These are phyloP conservation scores for Siphlonurus alternatus DNA, from an alignment of 2,888 invertebrate genomes.

Conservation along the genomic window DNA sequence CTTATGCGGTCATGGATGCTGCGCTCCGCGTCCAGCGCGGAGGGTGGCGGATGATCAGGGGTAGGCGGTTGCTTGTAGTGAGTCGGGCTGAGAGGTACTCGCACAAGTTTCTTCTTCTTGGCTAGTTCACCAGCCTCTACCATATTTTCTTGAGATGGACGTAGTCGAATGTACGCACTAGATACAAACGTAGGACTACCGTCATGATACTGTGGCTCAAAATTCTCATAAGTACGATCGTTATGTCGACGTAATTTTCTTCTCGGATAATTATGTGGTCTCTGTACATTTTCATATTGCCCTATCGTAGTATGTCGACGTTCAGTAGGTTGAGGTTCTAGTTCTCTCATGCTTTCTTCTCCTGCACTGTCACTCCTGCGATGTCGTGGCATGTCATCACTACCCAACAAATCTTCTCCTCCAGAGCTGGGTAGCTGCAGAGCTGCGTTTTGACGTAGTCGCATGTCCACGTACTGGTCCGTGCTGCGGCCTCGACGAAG, in stretches of 20 bases:
- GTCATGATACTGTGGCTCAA: constrained; percentile 28
- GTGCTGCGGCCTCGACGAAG: constrained; percentile 55
- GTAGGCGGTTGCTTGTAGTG: constrained; percentile 85
- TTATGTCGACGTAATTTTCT: constrained; percentile 43
- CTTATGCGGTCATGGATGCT: constrained; percentile 80
- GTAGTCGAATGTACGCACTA: constrained; percentile 35
- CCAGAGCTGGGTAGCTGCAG: not conserved
- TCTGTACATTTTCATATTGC: constrained; percentile 37
- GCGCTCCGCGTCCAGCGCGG: constrained; percentile 73
- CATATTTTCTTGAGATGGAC: constrained; percentile 35
- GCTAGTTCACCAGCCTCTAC: constrained; percentile 10
- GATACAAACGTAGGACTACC: constrained; percentile 31
- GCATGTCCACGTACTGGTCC: constrained; percentile 64
- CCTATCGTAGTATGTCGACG: not conserved
- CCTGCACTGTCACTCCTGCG: not conserved
- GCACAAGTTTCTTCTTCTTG: constrained; percentile 11
- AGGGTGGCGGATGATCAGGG: constrained; percentile 86
- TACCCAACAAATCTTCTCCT: not conserved
- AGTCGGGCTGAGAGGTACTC: constrained; percentile 64
- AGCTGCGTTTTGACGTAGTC: constrained; percentile 33
- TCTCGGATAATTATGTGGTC: constrained; percentile 43
- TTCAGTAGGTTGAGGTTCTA: not conserved
- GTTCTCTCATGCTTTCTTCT: not conserved
- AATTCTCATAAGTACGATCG: constrained; percentile 40
- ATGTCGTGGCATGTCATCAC: constrained; percentile 20